Evolutionary conservation across 2,113 vertebrate genomes (phyloP).

Genomic region (Labeo catla): DNA sequence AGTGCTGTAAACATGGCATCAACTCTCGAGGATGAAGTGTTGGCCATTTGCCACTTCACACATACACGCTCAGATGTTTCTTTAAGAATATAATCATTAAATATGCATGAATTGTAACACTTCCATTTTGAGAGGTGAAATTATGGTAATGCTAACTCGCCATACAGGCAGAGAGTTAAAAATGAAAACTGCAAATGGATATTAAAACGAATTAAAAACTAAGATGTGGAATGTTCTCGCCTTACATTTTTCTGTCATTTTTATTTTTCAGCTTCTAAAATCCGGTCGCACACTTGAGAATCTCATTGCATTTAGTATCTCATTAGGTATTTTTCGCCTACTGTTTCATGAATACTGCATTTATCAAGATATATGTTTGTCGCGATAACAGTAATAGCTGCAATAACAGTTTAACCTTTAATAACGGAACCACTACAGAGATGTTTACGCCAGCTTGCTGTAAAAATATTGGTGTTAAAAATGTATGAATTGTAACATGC

Average conservation of each 20-base stretch:
- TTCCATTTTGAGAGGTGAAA: not conserved
- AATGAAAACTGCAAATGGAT: not conserved
- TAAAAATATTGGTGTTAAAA: not conserved
- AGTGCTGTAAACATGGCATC: not conserved
- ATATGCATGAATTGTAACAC: not conserved
- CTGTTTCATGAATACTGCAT: not conserved
- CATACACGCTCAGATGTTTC: not conserved
- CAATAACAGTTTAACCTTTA: constrained; percentile 11
- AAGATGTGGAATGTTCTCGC: not conserved
- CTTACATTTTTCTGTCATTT: not conserved
- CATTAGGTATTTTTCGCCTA: not conserved
- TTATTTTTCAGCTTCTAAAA: not conserved
- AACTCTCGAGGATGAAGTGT: not conserved
- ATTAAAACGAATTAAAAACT: not conserved
- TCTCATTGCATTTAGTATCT: not conserved
- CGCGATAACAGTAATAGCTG: not conserved
- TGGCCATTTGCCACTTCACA: not conserved
- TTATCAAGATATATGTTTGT: not conserved
- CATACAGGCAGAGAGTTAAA: not conserved
- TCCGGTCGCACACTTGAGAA: not conserved
- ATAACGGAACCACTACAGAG: not conserved
- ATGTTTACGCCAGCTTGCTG: not conserved
- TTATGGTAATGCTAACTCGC: not conserved
- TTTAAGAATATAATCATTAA: not conserved
- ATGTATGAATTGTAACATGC: not conserved